These are phyloP conservation scores for Nasonia longicornis DNA, from an alignment of 1,140 invertebrate species.

Conservation along the genomic window DNA sequence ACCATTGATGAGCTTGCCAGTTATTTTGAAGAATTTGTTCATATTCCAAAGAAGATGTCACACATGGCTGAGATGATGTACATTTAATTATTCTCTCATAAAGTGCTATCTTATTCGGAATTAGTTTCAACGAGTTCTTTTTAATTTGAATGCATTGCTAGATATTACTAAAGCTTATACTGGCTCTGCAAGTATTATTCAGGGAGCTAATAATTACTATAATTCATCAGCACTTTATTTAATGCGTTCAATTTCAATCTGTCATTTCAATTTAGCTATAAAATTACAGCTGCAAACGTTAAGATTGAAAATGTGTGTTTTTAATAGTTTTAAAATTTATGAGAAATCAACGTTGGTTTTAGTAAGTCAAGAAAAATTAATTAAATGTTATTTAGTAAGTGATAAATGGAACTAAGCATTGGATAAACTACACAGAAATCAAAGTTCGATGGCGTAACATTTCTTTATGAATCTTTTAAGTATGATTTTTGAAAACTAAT, in stretches of 20 bases:
- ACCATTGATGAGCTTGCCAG: slow-evolving; percentile 92
- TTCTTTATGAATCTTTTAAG: background rate
- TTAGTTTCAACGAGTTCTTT: slow-evolving; percentile 32
- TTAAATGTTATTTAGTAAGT: background rate
- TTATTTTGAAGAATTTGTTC: slow-evolving; percentile 92
- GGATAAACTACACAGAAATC: slow-evolving; percentile 12
- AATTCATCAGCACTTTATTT: slow-evolving; percentile 9
- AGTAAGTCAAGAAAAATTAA: background rate
- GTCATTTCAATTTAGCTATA: background rate
- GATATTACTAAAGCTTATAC: background rate
- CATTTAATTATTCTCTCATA: slow-evolving; percentile 73
- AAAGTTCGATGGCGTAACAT: slow-evolving; percentile 22
- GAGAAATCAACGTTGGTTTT: background rate
- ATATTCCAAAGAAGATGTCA: slow-evolving; percentile 97
- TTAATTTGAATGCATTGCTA: slow-evolving; percentile 41
- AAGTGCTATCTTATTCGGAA: slow-evolving; percentile 25
- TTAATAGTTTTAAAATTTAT: background rate
- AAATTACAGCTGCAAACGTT: background rate
- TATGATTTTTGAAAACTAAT: background rate
- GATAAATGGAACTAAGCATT: background rate
- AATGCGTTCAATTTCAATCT: background rate
- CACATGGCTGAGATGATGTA: slow-evolving; percentile 98
- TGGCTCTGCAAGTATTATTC: slow-evolving; percentile 20
- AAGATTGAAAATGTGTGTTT: background rate
- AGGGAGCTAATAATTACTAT: slow-evolving; percentile 4